Conservation (phyloP, 2,113 vertebrate species). For the Gambusia holbrooki region DNA sequence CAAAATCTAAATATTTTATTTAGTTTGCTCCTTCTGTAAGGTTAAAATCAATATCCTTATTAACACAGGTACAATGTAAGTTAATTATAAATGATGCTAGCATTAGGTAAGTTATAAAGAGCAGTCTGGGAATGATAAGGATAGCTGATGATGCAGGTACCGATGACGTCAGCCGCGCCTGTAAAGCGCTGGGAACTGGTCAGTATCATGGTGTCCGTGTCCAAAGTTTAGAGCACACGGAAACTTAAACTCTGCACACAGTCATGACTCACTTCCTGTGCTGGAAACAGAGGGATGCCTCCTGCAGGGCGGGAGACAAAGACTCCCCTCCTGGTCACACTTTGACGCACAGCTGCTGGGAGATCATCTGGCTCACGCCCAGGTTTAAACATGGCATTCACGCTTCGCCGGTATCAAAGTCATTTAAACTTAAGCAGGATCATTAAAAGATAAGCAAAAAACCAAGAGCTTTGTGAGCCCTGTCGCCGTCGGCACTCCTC, state of each 20-base stretch:
- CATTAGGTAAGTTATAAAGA: too few relatives aligned
- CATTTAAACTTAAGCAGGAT: conserved; percentile 19
- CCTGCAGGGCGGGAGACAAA: conserved; percentile 68
- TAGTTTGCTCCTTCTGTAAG: too few relatives aligned
- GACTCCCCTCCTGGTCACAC: conserved; percentile 58
- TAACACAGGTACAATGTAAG: too few relatives aligned
- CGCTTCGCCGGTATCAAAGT: neutral
- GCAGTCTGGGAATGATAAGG: conserved; percentile 28
- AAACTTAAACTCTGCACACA: conserved; percentile 71
- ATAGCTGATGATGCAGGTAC: conserved; percentile 11
- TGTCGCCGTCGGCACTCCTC: conserved; percentile 13
- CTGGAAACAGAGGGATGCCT: conserved; percentile 72
- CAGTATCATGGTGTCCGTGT: conserved; percentile 43
- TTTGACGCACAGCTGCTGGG: conserved; percentile 39
- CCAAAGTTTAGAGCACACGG: conserved; percentile 66
- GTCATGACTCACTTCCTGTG: conserved; percentile 78
- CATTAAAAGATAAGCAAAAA: conserved; percentile 2
- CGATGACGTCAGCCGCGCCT: conserved; percentile 48
- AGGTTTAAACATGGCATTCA: conserved; percentile 34
- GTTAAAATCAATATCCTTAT: too few relatives aligned
- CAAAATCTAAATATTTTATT: too few relatives aligned
- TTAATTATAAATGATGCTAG: too few relatives aligned
- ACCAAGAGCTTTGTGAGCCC: neutral
- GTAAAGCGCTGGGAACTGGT: conserved; percentile 28
- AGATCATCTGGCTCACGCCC: conserved; percentile 39